Percentiles rank a stretch among this genome's conserved stretches.
Evolutionary conservation across 1,140 invertebrate species (phyloP).

Genomic region (Daktulosphaira vitifoliae): DNA sequence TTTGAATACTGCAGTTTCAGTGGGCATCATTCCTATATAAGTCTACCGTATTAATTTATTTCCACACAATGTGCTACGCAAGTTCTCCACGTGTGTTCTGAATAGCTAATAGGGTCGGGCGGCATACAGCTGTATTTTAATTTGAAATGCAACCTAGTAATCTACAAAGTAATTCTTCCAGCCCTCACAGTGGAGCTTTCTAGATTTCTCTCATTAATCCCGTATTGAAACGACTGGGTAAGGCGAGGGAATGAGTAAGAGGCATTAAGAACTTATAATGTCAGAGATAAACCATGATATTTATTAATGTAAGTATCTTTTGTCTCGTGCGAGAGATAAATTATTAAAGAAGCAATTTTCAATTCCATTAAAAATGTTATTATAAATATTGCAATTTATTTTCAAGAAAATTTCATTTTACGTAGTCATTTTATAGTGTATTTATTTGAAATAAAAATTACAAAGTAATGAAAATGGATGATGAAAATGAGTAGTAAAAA

Average conservation of each 20-base stretch:
- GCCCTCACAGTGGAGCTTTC: neutral
- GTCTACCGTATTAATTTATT: slow-evolving; percentile 1
- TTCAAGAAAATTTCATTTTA: too few species aligned
- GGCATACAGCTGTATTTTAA: slow-evolving; percentile 3
- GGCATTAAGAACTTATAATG: slow-evolving; percentile 9
- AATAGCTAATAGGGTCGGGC: slow-evolving; percentile 5
- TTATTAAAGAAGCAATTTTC: too few species aligned
- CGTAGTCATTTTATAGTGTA: too few species aligned
- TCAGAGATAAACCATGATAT: neutral
- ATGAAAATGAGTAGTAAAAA: too few species aligned
- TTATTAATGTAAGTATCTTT: slow-evolving; percentile 2
- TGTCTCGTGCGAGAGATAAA: neutral
- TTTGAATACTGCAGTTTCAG: too few species aligned
- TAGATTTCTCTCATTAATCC: slow-evolving; percentile 24
- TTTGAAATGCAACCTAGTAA: slow-evolving; percentile 7
- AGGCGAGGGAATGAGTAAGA: neutral
- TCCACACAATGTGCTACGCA: neutral
- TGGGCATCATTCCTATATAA: too few species aligned
- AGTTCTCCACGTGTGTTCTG: slow-evolving; percentile 13
- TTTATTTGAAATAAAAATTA: too few species aligned
- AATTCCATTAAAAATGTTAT: too few species aligned
- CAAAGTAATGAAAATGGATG: too few species aligned
- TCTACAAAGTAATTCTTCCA: slow-evolving; percentile 10
- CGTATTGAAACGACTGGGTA: slow-evolving; percentile 16
- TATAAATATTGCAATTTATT: too few species aligned